phyloP scores from a whole-genome alignment of 2,797 vertebrate genomes.

The Kryptopterus vitreolus region DNA sequence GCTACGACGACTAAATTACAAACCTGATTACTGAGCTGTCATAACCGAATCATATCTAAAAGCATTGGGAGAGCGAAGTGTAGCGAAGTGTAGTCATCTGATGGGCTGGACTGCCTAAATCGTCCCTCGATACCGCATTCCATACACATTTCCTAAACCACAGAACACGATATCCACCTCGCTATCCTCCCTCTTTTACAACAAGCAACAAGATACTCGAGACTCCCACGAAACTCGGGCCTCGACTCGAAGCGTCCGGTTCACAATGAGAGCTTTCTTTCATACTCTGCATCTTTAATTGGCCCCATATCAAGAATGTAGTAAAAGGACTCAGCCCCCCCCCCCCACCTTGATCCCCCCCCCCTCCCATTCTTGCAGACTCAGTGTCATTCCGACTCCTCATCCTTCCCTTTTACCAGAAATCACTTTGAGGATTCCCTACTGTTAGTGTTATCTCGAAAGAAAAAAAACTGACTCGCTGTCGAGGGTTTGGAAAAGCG shows the following conservation, averaged over 20 bases:
- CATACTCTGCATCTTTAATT: slow-evolving; percentile 50
- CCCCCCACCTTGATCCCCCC: slow-evolving; percentile 52
- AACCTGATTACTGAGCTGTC: slow-evolving; percentile 20
- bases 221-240: slow-evolving; percentile 40
- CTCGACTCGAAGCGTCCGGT: slow-evolving; percentile 33
- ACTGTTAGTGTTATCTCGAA: slow-evolving; percentile 26
- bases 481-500: slow-evolving; percentile 7
- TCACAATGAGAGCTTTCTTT: slow-evolving; percentile 53
- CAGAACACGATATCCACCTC: slow-evolving; percentile 49
- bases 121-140: slow-evolving; percentile 51
- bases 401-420: slow-evolving; percentile 31
- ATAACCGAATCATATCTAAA: slow-evolving; percentile 30
- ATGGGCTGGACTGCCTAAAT: slow-evolving; percentile 32
- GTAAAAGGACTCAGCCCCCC: slow-evolving; percentile 52
- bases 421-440: slow-evolving; percentile 34
- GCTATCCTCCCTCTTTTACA: slow-evolving; percentile 42
- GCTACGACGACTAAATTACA: slow-evolving; percentile 11
- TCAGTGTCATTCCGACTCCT: slow-evolving; percentile 62
- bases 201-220: slow-evolving; percentile 48
- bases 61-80: slow-evolving; percentile 8
- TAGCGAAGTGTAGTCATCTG: slow-evolving; percentile 24
- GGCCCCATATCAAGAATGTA: slow-evolving; percentile 57
- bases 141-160: slow-evolving; percentile 55
- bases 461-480: slow-evolving; percentile 6
- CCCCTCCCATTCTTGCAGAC: slow-evolving; percentile 37